Percentiles rank a stretch among this genome's conserved stretches.
Evolutionary conservation across 2,113 vertebrate species (phyloP).

Genomic region (Epinephelus fuscoguttatus): DNA sequence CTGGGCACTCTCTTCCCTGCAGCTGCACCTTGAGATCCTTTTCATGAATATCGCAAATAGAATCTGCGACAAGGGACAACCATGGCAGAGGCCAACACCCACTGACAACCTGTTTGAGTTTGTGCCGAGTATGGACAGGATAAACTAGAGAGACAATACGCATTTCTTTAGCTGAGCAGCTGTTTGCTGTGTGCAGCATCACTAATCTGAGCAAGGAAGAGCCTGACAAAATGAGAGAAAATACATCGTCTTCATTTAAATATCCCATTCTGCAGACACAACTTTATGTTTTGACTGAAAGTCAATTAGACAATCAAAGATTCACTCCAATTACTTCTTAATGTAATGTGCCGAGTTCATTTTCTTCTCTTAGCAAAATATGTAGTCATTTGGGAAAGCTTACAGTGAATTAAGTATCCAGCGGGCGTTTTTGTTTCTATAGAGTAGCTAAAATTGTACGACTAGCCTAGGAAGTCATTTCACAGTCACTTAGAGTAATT

Average conservation of each 20-base stretch:
- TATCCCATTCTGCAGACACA: slow-evolving; percentile 31
- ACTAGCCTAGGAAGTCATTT: slow-evolving; percentile 25
- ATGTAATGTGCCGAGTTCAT: slow-evolving; percentile 42
- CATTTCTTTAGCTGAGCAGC: slow-evolving; percentile 16
- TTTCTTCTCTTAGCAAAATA: slow-evolving; percentile 31
- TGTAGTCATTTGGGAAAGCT: slow-evolving; percentile 42
- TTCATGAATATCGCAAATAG: no score
- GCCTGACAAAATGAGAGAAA: slow-evolving; percentile 16
- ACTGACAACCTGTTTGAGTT: no score
- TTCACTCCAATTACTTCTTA: slow-evolving; percentile 44
- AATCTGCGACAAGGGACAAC: no score
- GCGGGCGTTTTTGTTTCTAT: background rate
- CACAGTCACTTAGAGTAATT: slow-evolving; percentile 23
- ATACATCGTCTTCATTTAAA: slow-evolving; percentile 30
- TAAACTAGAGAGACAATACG: background rate
- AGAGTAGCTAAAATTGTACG: slow-evolving; percentile 17
- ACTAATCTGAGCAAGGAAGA: slow-evolving; percentile 25
- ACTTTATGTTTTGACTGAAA: slow-evolving; percentile 24
- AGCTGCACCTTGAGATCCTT: no score
- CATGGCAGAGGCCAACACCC: no score
- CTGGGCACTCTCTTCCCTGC: no score
- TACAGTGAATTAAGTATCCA: slow-evolving; percentile 25
- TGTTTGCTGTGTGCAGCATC: slow-evolving; percentile 17
- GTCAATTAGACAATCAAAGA: slow-evolving; percentile 45
- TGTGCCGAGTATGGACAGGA: no score